Conservation (phyloP, 2,888 invertebrate species). For the Tillus elongatus region DNA sequence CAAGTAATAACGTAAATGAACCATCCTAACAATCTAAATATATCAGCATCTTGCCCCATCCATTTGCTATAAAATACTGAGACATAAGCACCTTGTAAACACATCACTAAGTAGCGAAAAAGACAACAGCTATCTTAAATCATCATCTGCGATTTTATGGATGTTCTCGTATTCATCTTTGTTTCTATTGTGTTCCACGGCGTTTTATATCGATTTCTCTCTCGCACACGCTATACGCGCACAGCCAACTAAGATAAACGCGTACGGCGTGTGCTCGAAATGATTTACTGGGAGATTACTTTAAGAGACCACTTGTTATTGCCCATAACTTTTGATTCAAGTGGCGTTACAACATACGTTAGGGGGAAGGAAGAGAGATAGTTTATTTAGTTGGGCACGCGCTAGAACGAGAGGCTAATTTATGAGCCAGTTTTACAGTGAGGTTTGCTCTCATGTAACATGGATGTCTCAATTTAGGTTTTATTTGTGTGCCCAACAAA, state of each 20-base stretch:
- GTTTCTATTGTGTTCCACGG: constrained; percentile 29
- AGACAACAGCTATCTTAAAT: constrained; percentile 41
- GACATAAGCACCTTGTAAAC: constrained; percentile 37
- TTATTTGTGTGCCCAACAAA: constrained; percentile 14
- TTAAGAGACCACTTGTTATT: constrained; percentile 45
- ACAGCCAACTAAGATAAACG: constrained; percentile 30
- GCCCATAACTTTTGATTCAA: constrained; percentile 43
- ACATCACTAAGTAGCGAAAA: constrained; percentile 38
- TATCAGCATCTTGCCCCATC: no score
- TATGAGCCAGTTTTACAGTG: constrained; percentile 12
- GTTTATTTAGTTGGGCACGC: no score
- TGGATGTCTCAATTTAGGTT: constrained; percentile 28
- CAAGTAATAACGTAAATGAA: no score
- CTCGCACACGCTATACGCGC: not conserved
- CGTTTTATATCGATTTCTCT: constrained; percentile 10
- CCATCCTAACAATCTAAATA: no score
- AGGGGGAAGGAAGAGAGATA: constrained; percentile 19
- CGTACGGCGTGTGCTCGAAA: constrained; percentile 36
- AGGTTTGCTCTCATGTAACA: constrained; percentile 16
- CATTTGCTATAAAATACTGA: no score
- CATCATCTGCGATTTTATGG: constrained; percentile 43
- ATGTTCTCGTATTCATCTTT: constrained; percentile 36
- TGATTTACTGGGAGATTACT: constrained; percentile 43
- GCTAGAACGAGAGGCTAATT: not conserved
- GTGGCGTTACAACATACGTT: constrained; percentile 34